Base-by-base conservation (phyloP, 2,797 vertebrate genomes). In the Danio kyathit region DNA sequence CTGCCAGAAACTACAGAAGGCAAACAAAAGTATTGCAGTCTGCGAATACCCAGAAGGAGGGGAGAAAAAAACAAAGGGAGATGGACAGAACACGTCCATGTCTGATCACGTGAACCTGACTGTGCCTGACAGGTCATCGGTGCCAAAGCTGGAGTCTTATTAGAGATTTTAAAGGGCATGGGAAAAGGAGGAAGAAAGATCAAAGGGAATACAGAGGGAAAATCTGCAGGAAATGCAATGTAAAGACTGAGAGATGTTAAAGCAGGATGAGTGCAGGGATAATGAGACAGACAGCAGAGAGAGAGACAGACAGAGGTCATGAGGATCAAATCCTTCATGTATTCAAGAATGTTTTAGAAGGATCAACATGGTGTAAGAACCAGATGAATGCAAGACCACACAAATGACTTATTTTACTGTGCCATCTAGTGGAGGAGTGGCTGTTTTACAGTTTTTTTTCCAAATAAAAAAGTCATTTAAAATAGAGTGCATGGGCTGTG, bases 1-100 rank as follows among this genome's bases (percentile, higher is more conserved):
- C 88, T 89, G 89, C 82, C 84, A 89, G 87, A 90, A 92, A 90
- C 85, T 89, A 89, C 85, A 83, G 89, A 63, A 70, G 71, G 81
- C 83, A 84, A 88, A 60, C 76, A 87, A 74, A 48, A 84, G 84
- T 82, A 81, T 84, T 83, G 82, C 85, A 87, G 46, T 78, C 71
- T 57, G 43, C 7, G 13, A 73, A 21, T 17, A 17, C 12, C 0
- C 7, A 82, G 64, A 13, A 13, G 72, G 52, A 13, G 10, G 74
- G 44, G 52, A 48, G 14, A 74, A 13, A 51, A 52, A 38, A 29
- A 29, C 19, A 77, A 48, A 63, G 65, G 79, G n/a, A 72, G 51
- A 46, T 63, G 51, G 85, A 60, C 44, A 29, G 29, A 73, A 46
- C 69, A 49, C 66, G 76, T 83, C 64, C 60, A 41, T 7, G 21